Conservation (phyloP, 2,113 vertebrate species). For the Sclerurus mexicanus region DNA sequence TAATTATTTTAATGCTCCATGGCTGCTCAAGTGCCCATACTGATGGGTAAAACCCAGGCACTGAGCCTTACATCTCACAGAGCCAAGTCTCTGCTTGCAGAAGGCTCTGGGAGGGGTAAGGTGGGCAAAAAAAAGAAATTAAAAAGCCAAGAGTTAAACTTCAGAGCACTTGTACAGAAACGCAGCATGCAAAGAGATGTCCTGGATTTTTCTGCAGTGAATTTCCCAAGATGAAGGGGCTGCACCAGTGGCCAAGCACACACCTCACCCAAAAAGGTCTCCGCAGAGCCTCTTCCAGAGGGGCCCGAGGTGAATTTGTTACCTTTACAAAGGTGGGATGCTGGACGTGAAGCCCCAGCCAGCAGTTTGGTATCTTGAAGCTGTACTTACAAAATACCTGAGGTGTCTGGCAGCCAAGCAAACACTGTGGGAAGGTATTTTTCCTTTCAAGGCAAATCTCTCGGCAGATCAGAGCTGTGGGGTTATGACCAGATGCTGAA, state of each 20-base stretch:
- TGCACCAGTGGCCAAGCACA: not conserved
- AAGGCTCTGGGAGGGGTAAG: not conserved
- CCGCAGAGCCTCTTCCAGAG: not conserved
- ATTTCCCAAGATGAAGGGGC: not conserved
- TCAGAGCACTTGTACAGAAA: not conserved
- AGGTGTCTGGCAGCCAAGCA: not conserved
- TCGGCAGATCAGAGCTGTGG: not conserved
- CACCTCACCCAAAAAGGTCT: not conserved
- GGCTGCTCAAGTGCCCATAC: fast-evolving
- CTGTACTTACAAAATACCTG: not conserved
- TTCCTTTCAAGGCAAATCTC: not conserved
- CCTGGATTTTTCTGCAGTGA: not conserved
- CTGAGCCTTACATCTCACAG: not conserved
- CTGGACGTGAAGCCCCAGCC: not conserved
- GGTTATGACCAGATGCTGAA: not conserved
- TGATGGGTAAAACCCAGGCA: not conserved
- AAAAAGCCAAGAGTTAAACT: not conserved
- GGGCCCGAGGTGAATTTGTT: not conserved
- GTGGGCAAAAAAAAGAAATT: not conserved
- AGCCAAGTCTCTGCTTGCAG: not conserved
- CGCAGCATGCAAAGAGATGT: fast-evolving
- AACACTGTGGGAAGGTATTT: not conserved
- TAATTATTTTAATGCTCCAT: not conserved
- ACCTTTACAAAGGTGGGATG: not conserved
- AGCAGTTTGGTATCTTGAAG: not conserved